A percentile compares a stretch with the other conserved stretches of the same genome.
phyloP scores from a whole-genome alignment of 2,888 invertebrate species.

The Meta bourneti region DNA sequence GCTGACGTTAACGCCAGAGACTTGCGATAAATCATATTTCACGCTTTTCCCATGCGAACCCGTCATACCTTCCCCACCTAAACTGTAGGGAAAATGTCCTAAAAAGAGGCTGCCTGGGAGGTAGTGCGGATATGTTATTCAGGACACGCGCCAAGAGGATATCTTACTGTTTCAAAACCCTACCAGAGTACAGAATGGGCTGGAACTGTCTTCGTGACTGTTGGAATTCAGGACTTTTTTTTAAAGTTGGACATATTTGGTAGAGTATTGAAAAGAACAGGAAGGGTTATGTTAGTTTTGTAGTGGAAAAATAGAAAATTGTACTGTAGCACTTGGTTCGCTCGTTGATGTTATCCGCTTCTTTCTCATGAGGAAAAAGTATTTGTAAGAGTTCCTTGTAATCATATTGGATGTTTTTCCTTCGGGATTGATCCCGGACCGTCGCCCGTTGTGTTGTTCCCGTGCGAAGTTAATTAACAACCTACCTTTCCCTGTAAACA shows the following conservation, averaged over 20 bases:
- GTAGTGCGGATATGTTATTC: not conserved
- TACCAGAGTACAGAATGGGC: not conserved
- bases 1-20: slow-evolving; percentile 5
- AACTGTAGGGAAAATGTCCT: not conserved
- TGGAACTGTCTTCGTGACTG: not conserved
- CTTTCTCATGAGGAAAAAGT: no score
- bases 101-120: not conserved
- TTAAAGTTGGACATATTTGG: not conserved
- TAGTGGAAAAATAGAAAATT: not conserved
- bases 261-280: not conserved
- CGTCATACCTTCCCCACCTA: not conserved
- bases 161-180: not conserved
- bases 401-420: no score
- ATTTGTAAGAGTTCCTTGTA: no score
- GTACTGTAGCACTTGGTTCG: not conserved
- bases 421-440: no score
- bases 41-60: not conserved
- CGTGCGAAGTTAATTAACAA: no score
- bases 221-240: not conserved
- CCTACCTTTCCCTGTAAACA: no score
- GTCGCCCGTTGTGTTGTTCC: no score
- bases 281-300: not conserved
- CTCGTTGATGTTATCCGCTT: no score
- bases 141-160: not conserved
- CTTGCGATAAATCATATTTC: slow-evolving; percentile 64